phyloP scores from a whole-genome alignment of 2,888 invertebrate species.

The Rhimphoctona megacephalus region DNA sequence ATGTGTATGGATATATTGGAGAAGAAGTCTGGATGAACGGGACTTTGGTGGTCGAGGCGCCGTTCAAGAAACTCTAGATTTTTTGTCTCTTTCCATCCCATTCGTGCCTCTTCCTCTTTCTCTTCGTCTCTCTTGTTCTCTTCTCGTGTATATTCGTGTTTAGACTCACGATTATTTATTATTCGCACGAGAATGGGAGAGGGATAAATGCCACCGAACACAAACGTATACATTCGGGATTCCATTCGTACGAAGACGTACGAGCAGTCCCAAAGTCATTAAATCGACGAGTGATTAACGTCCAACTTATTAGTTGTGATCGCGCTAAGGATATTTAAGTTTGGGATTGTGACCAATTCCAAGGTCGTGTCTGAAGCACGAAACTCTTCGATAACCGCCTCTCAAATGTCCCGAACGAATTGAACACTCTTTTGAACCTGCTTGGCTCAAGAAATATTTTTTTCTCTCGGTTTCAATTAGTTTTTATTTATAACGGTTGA shows the following conservation, averaged over 20 bases:
- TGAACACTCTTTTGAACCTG: not conserved
- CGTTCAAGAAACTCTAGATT: constrained; percentile 56
- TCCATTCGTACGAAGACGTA: not conserved
- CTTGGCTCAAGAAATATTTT: not conserved
- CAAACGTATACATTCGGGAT: not conserved
- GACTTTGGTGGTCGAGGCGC: constrained; percentile 65
- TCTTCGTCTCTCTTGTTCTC: not conserved
- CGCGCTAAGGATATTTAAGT: not conserved
- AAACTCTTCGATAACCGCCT: constrained; percentile 38
- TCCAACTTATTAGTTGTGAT: constrained; percentile 21
- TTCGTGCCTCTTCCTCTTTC: constrained; percentile 4
- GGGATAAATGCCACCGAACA: constrained; percentile 32
- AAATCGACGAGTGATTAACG: constrained; percentile 13
- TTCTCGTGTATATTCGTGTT: constrained; percentile 5
- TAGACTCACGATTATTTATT: constrained; percentile 51
- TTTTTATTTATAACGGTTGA: not conserved
- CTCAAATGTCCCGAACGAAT: not conserved
- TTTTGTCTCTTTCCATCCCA: not conserved
- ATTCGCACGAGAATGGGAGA: constrained; percentile 9
- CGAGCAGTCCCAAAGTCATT: not conserved
- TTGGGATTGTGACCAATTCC: constrained; percentile 59
- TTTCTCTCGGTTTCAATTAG: not conserved
- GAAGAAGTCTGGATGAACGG: constrained; percentile 53
- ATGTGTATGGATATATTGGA: not conserved
- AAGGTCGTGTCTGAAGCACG: constrained; percentile 63